Conservation (phyloP, 2,888 invertebrate species). For the Theristus sp. region DNA sequence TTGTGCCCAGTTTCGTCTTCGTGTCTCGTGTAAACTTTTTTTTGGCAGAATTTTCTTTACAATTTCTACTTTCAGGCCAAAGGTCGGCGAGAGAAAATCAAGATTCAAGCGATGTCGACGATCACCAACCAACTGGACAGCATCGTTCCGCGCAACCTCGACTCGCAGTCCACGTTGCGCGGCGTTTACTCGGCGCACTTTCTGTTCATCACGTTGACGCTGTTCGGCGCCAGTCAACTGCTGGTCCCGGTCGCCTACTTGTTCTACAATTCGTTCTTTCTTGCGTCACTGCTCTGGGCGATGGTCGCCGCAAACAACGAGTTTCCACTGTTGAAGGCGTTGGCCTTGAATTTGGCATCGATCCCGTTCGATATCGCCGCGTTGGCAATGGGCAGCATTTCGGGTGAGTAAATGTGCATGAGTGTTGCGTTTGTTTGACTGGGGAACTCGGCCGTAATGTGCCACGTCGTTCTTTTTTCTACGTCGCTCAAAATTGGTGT, state of each 20-base stretch:
- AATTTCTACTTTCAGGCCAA: too few species aligned
- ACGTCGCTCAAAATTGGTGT: too few species aligned
- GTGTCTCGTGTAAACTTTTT: too few species aligned
- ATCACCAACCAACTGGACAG: not conserved
- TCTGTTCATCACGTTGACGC: not conserved
- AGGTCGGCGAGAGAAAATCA: not conserved
- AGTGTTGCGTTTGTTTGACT: too few species aligned
- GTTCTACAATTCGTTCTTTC: not conserved
- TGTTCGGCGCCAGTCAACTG: not conserved
- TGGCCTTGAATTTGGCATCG: not conserved
- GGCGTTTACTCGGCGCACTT: not conserved
- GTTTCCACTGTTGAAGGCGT: not conserved
- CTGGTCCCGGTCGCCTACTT: not conserved
- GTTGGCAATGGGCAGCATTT: not conserved
- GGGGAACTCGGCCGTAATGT: too few species aligned
- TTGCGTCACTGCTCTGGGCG: not conserved
- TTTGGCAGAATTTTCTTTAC: too few species aligned
- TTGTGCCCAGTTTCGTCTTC: too few species aligned
- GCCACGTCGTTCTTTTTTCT: too few species aligned
- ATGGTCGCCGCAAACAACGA: not conserved
- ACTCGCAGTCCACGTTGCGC: not conserved
- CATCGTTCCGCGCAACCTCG: not conserved
- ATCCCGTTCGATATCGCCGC: not conserved
- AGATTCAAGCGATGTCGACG: too few species aligned
- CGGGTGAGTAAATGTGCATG: not conserved